Evolutionary conservation across 2,888 invertebrate species (phyloP).

Genomic region (Aradus depressus): DNA sequence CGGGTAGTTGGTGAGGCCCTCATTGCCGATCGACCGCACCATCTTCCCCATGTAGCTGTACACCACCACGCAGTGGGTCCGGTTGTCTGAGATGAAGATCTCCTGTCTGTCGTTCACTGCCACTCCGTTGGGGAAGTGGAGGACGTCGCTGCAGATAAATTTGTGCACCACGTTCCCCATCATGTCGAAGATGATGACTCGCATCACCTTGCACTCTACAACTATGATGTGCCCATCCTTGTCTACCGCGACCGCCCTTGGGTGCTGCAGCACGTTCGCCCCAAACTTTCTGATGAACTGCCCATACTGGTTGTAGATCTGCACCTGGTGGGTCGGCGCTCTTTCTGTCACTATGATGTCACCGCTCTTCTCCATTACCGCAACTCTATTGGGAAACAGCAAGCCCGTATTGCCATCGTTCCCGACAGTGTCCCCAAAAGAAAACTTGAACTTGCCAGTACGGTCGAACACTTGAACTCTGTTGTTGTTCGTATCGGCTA

Average conservation of each 20-base stretch:
- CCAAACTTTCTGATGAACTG: slow-evolving; percentile 99
- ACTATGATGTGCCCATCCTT: slow-evolving; percentile 97
- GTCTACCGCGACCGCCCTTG: slow-evolving; percentile 97
- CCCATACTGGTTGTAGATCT: slow-evolving; percentile 98
- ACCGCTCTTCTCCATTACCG: slow-evolving; percentile 93
- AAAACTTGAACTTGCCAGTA: slow-evolving; percentile 95
- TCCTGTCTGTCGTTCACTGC: slow-evolving; percentile 99
- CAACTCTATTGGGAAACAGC: slow-evolving; percentile 95
- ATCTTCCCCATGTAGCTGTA: slow-evolving; percentile 96
- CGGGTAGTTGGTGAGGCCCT: slow-evolving; percentile 98
- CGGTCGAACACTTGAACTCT: slow-evolving; percentile 99
- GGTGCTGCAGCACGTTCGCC: slow-evolving; percentile 96
- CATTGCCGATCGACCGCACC: slow-evolving; percentile 94
- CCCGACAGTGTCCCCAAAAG: slow-evolving; percentile 95
- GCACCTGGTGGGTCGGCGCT: slow-evolving; percentile 97
- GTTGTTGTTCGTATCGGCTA: slow-evolving; percentile 97
- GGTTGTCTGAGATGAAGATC: slow-evolving; percentile 99
- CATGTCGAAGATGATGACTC: slow-evolving; percentile 98
- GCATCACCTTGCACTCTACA: slow-evolving; percentile 98
- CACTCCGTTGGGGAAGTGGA: slow-evolving; percentile 99
- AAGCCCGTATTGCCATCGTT: slow-evolving; percentile 96
- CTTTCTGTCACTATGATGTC: slow-evolving; percentile 98
- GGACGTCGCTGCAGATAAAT: slow-evolving; percentile 94
- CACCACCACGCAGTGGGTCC: slow-evolving; percentile 98
- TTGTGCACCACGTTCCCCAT: slow-evolving; percentile 93